These are phyloP conservation scores for Caenorhabditis uteleia DNA, from an alignment of 2,888 invertebrate genomes.

Conservation along the genomic window DNA sequence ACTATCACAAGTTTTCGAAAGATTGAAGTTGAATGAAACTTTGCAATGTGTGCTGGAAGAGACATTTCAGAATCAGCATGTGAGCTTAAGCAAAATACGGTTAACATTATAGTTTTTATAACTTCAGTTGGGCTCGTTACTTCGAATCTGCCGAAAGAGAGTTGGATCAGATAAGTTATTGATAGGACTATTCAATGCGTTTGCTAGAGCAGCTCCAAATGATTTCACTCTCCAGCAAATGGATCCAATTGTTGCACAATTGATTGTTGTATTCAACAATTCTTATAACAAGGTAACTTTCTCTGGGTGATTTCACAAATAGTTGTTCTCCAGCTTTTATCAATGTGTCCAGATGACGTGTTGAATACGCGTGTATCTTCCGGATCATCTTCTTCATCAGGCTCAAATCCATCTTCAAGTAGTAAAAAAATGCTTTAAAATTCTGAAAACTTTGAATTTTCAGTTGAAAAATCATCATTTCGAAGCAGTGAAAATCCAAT, in stretches of 20 bases:
- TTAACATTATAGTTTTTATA: slow-evolving; percentile 1
- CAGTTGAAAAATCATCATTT: slow-evolving; percentile 29
- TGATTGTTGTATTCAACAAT: slow-evolving; percentile 61
- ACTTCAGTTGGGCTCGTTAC: slow-evolving; percentile 65
- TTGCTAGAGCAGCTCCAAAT: slow-evolving; percentile 51
- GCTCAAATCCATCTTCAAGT: slow-evolving; percentile 20
- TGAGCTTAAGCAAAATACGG: too few relatives aligned
- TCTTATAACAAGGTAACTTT: slow-evolving; percentile 57
- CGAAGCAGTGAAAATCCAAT: slow-evolving; percentile 8
- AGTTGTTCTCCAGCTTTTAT: slow-evolving; percentile 22
- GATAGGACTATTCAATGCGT: slow-evolving; percentile 61
- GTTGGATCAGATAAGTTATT: slow-evolving; percentile 70
- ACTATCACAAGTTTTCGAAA: slow-evolving; percentile 69
- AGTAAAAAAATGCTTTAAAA: neutral
- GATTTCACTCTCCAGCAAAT: slow-evolving; percentile 56
- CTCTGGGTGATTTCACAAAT: neutral
- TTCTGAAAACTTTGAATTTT: slow-evolving; percentile 1
- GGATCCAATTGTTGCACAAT: slow-evolving; percentile 62
- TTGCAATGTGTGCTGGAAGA: slow-evolving; percentile 69
- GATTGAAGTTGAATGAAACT: slow-evolving; percentile 70
- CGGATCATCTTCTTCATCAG: slow-evolving; percentile 23
- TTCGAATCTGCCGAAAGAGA: slow-evolving; percentile 69
- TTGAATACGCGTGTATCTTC: slow-evolving; percentile 18
- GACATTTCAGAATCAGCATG: slow-evolving; percentile 67
- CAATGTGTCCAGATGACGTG: slow-evolving; percentile 41